Conservation (phyloP, 2,888 invertebrate genomes). For the Dynastes tityus region DNA sequence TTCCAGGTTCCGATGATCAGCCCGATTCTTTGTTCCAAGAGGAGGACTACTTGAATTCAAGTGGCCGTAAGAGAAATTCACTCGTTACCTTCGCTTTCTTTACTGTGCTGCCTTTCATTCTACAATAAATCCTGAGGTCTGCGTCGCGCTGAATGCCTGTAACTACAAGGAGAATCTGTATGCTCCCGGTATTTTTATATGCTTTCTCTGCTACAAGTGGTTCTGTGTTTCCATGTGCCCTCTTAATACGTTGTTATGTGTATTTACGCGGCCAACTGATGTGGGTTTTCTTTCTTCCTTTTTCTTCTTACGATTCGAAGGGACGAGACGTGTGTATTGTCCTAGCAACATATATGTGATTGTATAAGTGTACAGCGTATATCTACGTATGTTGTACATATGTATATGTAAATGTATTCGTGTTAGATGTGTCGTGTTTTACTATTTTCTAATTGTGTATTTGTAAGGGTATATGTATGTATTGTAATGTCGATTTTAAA, state of each 20-base stretch:
- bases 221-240: constrained; percentile 50
- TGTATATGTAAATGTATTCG: neutral
- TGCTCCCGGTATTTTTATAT: constrained; percentile 62
- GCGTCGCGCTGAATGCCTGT: constrained; percentile 42
- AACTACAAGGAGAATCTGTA: constrained; percentile 40
- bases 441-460: constrained; percentile 9
- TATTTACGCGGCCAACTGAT: constrained; percentile 16
- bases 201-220: constrained; percentile 63
- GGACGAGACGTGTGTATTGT: neutral
- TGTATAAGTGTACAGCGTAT: constrained; percentile 1
- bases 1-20: constrained; percentile 62
- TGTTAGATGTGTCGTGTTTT: constrained; percentile 20
- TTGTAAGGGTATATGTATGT: neutral
- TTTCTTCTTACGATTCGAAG: constrained; percentile 6
- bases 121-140: constrained; percentile 61
- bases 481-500: neutral
- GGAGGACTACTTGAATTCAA: constrained; percentile 62
- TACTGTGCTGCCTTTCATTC: constrained; percentile 62
- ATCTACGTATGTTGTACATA: neutral
- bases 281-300: neutral
- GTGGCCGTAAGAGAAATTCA: constrained; percentile 47
- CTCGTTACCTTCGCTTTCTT: constrained; percentile 60
- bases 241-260: constrained; percentile 42
- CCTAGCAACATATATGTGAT: neutral
- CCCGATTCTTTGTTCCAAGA: constrained; percentile 64